These are phyloP conservation scores for Paracanthobrama guichenoti DNA, from an alignment of 2,113 vertebrate species.

Conservation along the genomic window DNA sequence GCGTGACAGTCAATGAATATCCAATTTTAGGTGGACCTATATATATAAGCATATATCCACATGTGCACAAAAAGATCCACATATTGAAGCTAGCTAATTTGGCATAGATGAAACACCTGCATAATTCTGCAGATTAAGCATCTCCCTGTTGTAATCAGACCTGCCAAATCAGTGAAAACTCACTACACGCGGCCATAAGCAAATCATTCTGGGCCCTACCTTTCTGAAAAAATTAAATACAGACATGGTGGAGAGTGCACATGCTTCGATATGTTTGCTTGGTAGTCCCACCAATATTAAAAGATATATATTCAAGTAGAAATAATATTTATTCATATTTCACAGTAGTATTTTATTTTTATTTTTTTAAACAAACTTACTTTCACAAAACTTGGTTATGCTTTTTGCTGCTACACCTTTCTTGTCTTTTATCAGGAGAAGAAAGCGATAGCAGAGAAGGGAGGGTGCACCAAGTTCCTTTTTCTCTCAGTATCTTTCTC, in stretches of 20 bases:
- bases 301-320: no score
- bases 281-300: background rate
- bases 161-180: background rate
- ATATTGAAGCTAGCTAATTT: background rate
- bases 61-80: background rate
- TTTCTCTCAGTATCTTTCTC: background rate
- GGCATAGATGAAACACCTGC: background rate
- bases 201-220: background rate
- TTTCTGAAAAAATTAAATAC: no score
- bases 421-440: slow-evolving; percentile 10
- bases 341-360: background rate
- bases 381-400: background rate
- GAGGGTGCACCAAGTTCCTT: background rate
- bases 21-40: no score
- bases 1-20: background rate
- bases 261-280: background rate
- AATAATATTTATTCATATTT: background rate
- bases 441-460: background rate
- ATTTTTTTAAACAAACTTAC: background rate
- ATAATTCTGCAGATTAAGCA: slow-evolving; percentile 1
- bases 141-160: background rate
- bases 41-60: background rate
- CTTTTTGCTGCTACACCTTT: background rate
- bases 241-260: background rate
- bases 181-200: background rate